phyloP scores from a whole-genome alignment of 2,113 vertebrate species.

The Cromileptes altivelis region DNA sequence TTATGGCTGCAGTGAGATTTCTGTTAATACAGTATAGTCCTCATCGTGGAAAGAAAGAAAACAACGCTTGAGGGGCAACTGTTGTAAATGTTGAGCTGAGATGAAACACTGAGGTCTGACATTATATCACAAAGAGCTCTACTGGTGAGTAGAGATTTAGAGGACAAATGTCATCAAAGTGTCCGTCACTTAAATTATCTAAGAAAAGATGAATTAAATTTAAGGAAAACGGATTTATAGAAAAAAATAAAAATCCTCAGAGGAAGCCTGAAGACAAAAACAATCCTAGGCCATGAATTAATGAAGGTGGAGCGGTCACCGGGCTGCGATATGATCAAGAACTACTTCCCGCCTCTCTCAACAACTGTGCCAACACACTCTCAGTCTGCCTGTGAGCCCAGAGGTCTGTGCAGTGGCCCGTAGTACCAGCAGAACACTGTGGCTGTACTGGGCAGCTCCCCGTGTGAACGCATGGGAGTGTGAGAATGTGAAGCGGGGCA shows the following conservation, averaged over 20 bases:
- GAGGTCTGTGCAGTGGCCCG: conserved; percentile 47
- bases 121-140: too few relatives aligned
- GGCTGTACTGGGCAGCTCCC: conserved; percentile 10
- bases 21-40: neutral
- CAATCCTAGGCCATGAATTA: conserved; percentile 22
- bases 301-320: neutral
- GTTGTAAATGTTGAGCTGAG: neutral
- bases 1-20: neutral
- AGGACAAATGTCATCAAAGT: neutral
- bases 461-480: conserved; percentile 23
- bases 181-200: neutral
- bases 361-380: conserved; percentile 15
- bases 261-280: conserved; percentile 12
- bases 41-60: neutral
- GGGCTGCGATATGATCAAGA: conserved; percentile 25
- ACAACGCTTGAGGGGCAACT: too few relatives aligned
- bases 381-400: conserved; percentile 1
- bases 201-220: neutral
- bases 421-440: conserved; percentile 13
- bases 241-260: neutral
- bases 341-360: neutral
- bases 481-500: conserved; percentile 16
- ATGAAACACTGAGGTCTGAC: neutral
- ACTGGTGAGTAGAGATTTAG: too few relatives aligned
- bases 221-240: neutral